Conservation (phyloP, 1,140 invertebrate genomes). For the Euwallacea fornicatus region DNA sequence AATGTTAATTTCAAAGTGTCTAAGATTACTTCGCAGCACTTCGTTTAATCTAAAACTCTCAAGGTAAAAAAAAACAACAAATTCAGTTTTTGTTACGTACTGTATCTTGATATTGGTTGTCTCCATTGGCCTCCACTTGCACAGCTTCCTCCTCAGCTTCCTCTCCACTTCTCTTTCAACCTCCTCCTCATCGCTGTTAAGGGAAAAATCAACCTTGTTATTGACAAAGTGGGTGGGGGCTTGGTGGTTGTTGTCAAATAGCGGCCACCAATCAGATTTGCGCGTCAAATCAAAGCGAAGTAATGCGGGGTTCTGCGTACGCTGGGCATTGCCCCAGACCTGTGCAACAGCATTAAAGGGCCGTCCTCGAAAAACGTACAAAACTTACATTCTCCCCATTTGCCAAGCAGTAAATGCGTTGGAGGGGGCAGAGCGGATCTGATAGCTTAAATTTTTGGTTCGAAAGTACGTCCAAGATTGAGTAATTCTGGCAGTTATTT, state of each 20-base stretch:
- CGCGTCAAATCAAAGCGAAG: conserved; percentile 44
- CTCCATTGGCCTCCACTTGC: conserved; percentile 41
- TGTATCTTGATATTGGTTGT: conserved; percentile 44
- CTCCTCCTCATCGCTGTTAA: conserved; percentile 24
- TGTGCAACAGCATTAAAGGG: neutral
- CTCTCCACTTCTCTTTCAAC: conserved; percentile 43
- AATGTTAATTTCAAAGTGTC: too few relatives aligned
- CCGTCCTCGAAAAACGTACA: too few relatives aligned
- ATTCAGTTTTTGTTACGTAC: neutral
- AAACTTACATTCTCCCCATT: too few relatives aligned
- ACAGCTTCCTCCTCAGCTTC: conserved; percentile 42
- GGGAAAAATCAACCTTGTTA: conserved; percentile 41
- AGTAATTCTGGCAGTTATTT: too few relatives aligned
- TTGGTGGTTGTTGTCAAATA: conserved; percentile 41
- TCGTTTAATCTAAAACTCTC: too few relatives aligned
- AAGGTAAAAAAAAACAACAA: too few relatives aligned
- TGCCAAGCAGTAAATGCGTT: too few relatives aligned
- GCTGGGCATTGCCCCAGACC: conserved; percentile 47
- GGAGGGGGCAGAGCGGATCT: too few relatives aligned
- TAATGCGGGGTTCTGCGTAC: conserved; percentile 36
- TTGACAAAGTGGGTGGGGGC: conserved; percentile 45
- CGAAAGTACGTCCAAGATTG: too few relatives aligned
- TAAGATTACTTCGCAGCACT: too few relatives aligned
- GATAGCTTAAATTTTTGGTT: too few relatives aligned
- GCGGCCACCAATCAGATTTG: conserved; percentile 44